phyloP scores from a whole-genome alignment of 2,888 invertebrate genomes.

The Heliconius hortense region DNA sequence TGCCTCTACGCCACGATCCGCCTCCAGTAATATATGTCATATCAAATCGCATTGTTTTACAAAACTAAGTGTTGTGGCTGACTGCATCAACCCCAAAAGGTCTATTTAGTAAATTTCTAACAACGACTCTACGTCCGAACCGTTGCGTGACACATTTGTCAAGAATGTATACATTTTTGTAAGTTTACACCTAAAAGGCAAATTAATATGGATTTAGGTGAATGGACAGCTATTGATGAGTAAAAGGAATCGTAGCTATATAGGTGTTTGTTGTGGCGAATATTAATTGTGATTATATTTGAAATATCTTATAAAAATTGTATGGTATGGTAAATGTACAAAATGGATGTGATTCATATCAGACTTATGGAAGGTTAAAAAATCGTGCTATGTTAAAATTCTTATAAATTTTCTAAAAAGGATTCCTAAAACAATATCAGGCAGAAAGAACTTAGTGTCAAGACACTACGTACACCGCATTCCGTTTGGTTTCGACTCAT shows the following conservation, averaged over 20 bases:
- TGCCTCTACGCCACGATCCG: too few relatives aligned
- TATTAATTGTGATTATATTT: constrained; percentile 2
- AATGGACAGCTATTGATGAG: constrained; percentile 31
- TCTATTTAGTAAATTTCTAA: constrained; percentile 27
- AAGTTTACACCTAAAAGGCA: constrained; percentile 12
- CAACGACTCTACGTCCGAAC: background rate
- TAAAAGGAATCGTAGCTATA: background rate
- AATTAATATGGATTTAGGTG: constrained; percentile 34
- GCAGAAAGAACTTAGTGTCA: too few relatives aligned
- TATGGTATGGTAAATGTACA: too few relatives aligned
- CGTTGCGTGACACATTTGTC: constrained; percentile 38
- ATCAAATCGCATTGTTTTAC: background rate
- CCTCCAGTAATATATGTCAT: background rate
- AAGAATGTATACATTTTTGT: constrained; percentile 33
- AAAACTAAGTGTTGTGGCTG: background rate
- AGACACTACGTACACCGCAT: too few relatives aligned
- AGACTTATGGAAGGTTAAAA: too few relatives aligned
- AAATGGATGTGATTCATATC: too few relatives aligned
- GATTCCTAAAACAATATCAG: too few relatives aligned
- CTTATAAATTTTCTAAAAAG: too few relatives aligned
- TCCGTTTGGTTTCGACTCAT: too few relatives aligned
- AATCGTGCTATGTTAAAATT: too few relatives aligned
- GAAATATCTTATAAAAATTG: background rate
- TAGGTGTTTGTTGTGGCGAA: background rate
- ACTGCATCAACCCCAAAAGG: constrained; percentile 22